Percentiles rank a stretch among this genome's conserved stretches.
Conservation (phyloP, 2,797 vertebrate species). For the Rhinichthys osculus region DNA sequence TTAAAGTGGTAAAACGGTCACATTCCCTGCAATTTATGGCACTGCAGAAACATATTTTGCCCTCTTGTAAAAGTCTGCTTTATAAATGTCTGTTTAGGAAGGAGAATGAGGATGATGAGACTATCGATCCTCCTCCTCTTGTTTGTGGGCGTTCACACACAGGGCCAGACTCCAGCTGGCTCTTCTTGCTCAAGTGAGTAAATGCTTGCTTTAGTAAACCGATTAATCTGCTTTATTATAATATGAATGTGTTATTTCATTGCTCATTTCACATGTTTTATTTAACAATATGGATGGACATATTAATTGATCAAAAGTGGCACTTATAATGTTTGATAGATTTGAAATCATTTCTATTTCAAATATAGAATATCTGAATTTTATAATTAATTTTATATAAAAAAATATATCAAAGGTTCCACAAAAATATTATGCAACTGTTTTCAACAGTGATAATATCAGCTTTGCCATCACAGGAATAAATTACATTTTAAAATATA, state of each 20-base stretch:
- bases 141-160: slow-evolving; percentile 66
- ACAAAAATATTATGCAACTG: neutral
- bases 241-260: neutral
- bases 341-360: neutral
- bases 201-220: neutral
- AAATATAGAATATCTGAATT: neutral
- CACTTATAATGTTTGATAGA: neutral
- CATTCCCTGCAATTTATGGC: neutral
- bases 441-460: neutral
- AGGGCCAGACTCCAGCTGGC: slow-evolving; percentile 64
- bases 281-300: neutral
- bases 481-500: neutral
- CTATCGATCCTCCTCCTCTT: slow-evolving; percentile 65
- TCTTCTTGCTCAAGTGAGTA: slow-evolving; percentile 72
- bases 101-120: slow-evolving; percentile 73
- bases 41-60: neutral
- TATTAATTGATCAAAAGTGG: neutral
- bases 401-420: neutral
- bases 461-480: neutral
- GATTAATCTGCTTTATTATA: neutral
- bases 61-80: neutral
- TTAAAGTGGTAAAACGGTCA: neutral
- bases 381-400: neutral
- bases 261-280: neutral
- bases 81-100: slow-evolving; percentile 50